Conservation (phyloP, 2,888 invertebrate genomes). For the Erebia epiphron region DNA sequence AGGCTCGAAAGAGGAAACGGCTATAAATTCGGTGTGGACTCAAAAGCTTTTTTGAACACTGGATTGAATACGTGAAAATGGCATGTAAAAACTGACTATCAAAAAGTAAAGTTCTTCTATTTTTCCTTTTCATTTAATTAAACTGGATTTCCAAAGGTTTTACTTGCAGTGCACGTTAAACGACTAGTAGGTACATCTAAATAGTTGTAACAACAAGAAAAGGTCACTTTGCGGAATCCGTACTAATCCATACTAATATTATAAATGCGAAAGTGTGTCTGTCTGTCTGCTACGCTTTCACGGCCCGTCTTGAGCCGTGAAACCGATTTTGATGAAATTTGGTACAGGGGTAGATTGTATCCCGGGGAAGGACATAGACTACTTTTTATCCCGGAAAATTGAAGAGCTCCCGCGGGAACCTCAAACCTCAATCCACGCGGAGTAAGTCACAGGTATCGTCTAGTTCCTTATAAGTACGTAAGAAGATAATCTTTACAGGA, state of each 20-base stretch:
- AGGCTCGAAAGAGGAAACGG: conserved; percentile 1
- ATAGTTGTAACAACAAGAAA: not conserved
- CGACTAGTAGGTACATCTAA: not conserved
- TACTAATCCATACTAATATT: too few relatives aligned
- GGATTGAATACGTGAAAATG: conserved; percentile 2
- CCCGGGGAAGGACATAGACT: too few relatives aligned
- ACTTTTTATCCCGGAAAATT: too few relatives aligned
- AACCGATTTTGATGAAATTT: too few relatives aligned
- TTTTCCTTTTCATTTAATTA: conserved; percentile 12
- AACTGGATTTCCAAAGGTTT: not conserved
- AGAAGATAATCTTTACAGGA: not conserved
- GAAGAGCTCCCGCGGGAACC: too few relatives aligned
- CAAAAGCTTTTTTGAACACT: conserved; percentile 8
- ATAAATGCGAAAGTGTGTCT: too few relatives aligned
- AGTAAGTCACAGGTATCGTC: too few relatives aligned
- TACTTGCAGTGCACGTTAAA: not conserved
- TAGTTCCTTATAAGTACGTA: not conserved
- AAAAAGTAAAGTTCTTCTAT: conserved; percentile 2
- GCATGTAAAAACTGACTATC: conserved; percentile 14
- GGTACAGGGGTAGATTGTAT: too few relatives aligned
- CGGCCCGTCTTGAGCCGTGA: too few relatives aligned
- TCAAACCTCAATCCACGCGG: too few relatives aligned
- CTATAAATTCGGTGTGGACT: conserved; percentile 13
- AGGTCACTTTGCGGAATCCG: too few relatives aligned
- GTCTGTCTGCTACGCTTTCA: too few relatives aligned